Base-by-base conservation (phyloP, 2,888 invertebrate genomes). In the Apamea anceps region DNA sequence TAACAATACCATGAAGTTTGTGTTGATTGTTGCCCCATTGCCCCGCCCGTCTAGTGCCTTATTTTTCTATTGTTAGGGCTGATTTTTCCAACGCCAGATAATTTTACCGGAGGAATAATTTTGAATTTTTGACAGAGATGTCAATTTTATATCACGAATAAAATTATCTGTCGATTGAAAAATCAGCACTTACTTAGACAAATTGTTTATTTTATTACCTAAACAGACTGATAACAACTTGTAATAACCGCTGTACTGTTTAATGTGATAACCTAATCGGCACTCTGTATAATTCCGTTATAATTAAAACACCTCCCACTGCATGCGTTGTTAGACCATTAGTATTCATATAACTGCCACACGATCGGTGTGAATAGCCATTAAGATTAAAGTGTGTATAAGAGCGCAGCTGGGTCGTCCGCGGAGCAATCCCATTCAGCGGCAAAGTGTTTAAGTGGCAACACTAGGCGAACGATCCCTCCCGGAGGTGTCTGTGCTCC, bases 371-470 rank as follows among this genome's bases (percentile, higher is more conserved):
- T 92, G 84, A 91, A 82, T 85, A 88, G 85, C 80, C 81, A 87
- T 84, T 87, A 80, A 89, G 90, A 90, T 91, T 93, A 89, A 87
- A 91, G 90, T 88, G 89, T 89, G 88, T 90, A 85, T 88, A 90
- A 91, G 89, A 90, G 86, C 90, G 79, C 89, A 91, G 89, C 88
- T 88, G 86, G 85, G 87, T 88, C 90, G 90, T 91, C 92, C 89
- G 88, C 91, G 82, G 86, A 91, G 90, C 89, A 89, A 91, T 91
- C 89, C 87, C 88, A 91, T 91, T 89, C 90, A 91, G 88, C 87
- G 88, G 88, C 77, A 88, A 90, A 91, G 91, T 91, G 92, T 93
- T 91, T 92, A 92, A 92, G 92, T 92, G 91, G 90, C 88, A 87
- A 91, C 90, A 88, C 85, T 90, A 90, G 88, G 84, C 81, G 68